These are phyloP conservation scores for Erythrocebus patas DNA, from an alignment of 2,113 vertebrate genomes.

Conservation along the genomic window DNA sequence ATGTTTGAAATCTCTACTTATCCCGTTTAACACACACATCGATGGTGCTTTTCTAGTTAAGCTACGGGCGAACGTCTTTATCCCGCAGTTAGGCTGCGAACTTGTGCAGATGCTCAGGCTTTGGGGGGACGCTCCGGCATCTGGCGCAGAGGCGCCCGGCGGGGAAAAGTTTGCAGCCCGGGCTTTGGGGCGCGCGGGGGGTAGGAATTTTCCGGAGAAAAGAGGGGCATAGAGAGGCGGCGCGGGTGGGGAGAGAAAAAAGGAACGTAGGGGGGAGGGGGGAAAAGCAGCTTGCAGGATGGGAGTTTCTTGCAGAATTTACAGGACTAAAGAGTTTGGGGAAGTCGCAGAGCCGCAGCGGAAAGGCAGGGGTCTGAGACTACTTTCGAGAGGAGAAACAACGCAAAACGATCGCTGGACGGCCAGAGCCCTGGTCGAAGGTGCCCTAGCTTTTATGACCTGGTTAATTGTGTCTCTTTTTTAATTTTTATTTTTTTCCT, in stretches of 20 bases:
- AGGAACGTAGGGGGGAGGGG: no score
- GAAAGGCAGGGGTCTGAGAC: not conserved
- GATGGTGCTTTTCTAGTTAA: not conserved
- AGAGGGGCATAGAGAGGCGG: not conserved
- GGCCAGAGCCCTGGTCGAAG: not conserved
- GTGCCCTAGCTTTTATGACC: not conserved
- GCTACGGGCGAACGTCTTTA: not conserved
- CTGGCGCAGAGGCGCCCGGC: not conserved
- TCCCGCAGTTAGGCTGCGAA: not conserved
- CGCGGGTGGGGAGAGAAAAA: not conserved
- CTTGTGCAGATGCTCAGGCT: not conserved
- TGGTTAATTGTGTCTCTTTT: not conserved
- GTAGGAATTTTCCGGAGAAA: not conserved
- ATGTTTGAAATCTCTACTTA: not conserved
- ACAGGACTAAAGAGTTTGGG: not conserved
- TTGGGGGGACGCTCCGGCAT: not conserved
- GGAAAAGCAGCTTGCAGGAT: not conserved
- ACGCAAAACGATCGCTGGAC: fast-evolving
- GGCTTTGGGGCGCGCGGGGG: not conserved
- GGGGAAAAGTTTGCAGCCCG: not conserved
- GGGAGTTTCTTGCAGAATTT: not conserved
- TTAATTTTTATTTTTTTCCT: no score
- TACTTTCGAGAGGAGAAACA: not conserved
- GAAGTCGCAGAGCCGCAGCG: not conserved
- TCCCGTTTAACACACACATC: not conserved